Percentiles rank a stretch among this genome's conserved stretches.
Evolutionary conservation across 2,888 invertebrate species (phyloP).

Genomic region (Tridacna crocea): DNA sequence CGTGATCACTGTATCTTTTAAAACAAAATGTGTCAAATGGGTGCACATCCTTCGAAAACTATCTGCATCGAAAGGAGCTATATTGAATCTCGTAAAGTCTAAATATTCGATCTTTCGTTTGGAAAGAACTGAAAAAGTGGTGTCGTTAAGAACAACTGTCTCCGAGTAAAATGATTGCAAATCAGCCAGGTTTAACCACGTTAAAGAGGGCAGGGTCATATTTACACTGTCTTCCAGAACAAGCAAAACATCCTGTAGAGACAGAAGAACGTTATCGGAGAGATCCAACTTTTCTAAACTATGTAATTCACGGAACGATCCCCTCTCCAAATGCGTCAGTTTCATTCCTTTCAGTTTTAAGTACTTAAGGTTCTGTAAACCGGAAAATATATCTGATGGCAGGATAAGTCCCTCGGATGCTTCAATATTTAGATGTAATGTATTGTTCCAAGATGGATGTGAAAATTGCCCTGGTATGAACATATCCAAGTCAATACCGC

Average conservation of each 20-base stretch:
- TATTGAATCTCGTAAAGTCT: constrained; percentile 15
- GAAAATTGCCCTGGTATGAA: neutral
- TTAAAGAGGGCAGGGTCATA: neutral
- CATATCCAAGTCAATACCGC: neutral
- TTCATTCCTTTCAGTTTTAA: constrained; percentile 5
- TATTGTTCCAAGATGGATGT: neutral
- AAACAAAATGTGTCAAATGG: neutral
- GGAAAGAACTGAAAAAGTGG: constrained; percentile 1
- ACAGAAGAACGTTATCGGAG: constrained; percentile 8
- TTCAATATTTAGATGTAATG: neutral
- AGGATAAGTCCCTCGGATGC: neutral
- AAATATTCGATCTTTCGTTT: constrained; percentile 24
- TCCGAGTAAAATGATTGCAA: constrained; percentile 3
- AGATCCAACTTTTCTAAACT: constrained; percentile 16
- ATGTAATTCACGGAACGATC: neutral
- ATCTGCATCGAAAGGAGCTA: constrained; percentile 3
- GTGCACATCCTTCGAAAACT: neutral
- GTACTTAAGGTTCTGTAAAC: constrained; percentile 4
- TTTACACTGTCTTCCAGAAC: neutral
- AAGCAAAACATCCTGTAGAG: neutral
- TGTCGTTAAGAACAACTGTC: neutral
- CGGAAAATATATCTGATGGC: neutral
- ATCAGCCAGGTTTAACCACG: constrained; percentile 8
- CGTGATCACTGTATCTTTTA: neutral
- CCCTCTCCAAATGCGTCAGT: neutral